phyloP scores from a whole-genome alignment of 2,888 invertebrate species.

The Amiota communis region DNA sequence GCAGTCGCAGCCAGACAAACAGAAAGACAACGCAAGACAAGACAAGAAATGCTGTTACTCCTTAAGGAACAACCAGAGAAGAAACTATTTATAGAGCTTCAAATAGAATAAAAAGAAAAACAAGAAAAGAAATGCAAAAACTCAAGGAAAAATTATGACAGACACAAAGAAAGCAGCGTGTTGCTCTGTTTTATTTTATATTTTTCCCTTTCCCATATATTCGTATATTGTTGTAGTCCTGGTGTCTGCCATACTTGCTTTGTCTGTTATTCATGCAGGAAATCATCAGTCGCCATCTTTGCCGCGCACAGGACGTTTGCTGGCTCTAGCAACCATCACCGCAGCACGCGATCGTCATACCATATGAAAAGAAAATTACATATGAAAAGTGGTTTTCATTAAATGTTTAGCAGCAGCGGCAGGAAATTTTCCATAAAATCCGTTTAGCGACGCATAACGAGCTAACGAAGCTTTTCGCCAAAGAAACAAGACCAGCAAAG shows the following conservation, averaged over 20 bases:
- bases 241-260: neutral
- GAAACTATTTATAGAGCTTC: slow-evolving; percentile 10
- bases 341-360: slow-evolving; percentile 9
- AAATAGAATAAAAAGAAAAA: slow-evolving; percentile 3
- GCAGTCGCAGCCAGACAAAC: no score
- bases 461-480: slow-evolving; percentile 15
- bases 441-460: slow-evolving; percentile 39
- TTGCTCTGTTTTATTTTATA: slow-evolving; percentile 49
- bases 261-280: slow-evolving; percentile 44
- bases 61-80: slow-evolving; percentile 7
- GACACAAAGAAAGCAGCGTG: slow-evolving; percentile 59
- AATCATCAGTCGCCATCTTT: slow-evolving; percentile 49
- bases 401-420: slow-evolving; percentile 44
- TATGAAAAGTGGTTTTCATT: slow-evolving; percentile 66
- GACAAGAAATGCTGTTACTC: neutral
- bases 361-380: slow-evolving; percentile 57
- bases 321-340: neutral
- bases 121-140: neutral
- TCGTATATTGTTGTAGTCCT: neutral
- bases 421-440: slow-evolving; percentile 48
- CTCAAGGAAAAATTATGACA: slow-evolving; percentile 44
- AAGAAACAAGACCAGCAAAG: neutral
- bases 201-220: neutral
- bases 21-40: neutral
- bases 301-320: neutral